These are phyloP conservation scores for Atta colombica DNA, from an alignment of 1,140 invertebrate genomes.

Conservation along the genomic window DNA sequence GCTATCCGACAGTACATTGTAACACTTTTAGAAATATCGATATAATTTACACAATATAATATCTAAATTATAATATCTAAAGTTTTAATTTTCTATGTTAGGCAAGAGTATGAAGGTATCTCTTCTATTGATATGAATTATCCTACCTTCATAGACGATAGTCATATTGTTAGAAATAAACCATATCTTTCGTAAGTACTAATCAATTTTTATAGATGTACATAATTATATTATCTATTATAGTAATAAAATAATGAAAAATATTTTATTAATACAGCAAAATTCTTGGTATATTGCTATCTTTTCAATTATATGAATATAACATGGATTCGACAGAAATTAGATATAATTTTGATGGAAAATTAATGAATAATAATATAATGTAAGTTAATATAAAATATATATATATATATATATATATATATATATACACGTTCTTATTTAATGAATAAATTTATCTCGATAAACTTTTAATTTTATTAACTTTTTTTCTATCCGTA, in stretches of 20 bases:
- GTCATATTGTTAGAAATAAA: constrained; percentile 87
- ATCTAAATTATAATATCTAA: constrained; percentile 8
- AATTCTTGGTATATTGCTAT: constrained; percentile 84
- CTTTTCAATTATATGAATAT: constrained; percentile 85
- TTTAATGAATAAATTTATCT: not conserved
- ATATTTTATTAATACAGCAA: constrained; percentile 80
- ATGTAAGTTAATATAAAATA: constrained; percentile 68
- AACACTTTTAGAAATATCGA: not conserved
- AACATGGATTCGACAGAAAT: constrained; percentile 79
- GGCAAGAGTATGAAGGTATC: constrained; percentile 78
- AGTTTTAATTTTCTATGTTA: constrained; percentile 61
- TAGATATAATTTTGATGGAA: constrained; percentile 76
- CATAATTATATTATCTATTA: not conserved
- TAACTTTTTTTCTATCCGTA: not conserved
- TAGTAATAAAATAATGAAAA: not conserved
- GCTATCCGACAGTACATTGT: not conserved
- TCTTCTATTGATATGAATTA: constrained; percentile 53
- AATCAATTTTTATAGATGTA: not conserved
- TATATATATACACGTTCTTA: not conserved
- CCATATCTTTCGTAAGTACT: constrained; percentile 87
- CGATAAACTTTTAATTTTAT: not conserved
- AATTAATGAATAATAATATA: constrained; percentile 69
- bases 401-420: too few species aligned
- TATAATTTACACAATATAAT: constrained; percentile 27
- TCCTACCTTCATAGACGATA: constrained; percentile 86